Percentiles rank a stretch among this genome's conserved stretches.
Evolutionary conservation across 1,140 invertebrate genomes (phyloP).

Genomic region (Leucophenga varia): DNA sequence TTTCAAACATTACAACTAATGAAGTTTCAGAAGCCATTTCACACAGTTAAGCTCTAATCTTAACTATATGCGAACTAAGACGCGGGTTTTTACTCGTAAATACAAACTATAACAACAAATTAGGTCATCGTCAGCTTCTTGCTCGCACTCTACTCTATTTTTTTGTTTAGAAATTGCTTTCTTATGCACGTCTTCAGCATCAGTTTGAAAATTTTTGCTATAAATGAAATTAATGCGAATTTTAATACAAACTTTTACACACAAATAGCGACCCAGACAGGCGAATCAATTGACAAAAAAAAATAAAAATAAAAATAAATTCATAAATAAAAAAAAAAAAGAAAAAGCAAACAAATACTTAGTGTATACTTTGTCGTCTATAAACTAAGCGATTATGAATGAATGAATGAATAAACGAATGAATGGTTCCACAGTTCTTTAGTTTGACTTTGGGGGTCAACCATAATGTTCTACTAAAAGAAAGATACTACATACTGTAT

Average conservation of each 20-base stretch:
- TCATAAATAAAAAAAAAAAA: constrained; percentile 16
- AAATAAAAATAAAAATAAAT: constrained; percentile 15
- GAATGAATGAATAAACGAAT: too few species aligned
- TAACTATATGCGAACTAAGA: too few species aligned
- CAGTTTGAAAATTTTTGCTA: constrained; percentile 31
- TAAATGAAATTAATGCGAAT: constrained; percentile 54
- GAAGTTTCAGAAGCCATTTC: too few species aligned
- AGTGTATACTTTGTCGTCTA: too few species aligned
- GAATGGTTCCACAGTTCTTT: too few species aligned
- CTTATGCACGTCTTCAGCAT: constrained; percentile 31
- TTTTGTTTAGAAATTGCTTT: constrained; percentile 32
- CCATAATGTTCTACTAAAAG: too few species aligned
- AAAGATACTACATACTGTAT: too few species aligned
- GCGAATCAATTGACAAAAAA: constrained; percentile 53
- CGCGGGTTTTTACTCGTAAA: too few species aligned
- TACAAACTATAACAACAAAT: constrained; percentile 43
- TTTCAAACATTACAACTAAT: too few species aligned
- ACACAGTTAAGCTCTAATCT: too few species aligned
- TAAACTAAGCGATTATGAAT: too few species aligned
- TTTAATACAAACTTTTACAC: constrained; percentile 18
- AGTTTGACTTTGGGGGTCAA: too few species aligned
- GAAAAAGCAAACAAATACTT: constrained; percentile 4
- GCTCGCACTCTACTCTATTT: background rate
- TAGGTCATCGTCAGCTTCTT: constrained; percentile 38
- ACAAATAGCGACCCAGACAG: constrained; percentile 30